These are phyloP conservation scores for Etia nguti DNA, from an alignment of 2,113 vertebrate genomes.

Conservation along the genomic window DNA sequence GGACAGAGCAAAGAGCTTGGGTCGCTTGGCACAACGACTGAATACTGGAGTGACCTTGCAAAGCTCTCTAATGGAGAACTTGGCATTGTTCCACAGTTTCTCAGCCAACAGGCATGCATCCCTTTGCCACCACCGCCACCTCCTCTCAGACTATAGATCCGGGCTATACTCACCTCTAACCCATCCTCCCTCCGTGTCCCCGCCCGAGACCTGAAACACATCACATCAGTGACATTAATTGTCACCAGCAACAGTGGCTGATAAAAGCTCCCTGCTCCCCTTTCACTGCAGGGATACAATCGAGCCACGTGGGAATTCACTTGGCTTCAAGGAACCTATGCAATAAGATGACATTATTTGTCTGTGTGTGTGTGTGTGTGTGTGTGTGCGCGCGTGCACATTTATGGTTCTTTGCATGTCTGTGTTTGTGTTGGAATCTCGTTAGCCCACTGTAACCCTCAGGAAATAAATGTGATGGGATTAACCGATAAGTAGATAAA, in stretches of 20 bases:
- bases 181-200: not conserved
- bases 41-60: conserved; percentile 68
- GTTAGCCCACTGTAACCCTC: conserved; percentile 20
- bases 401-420: not conserved
- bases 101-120: conserved; percentile 52
- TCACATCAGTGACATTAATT: conserved; percentile 68
- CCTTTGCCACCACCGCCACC: not conserved
- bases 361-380: not conserved
- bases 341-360: conserved; percentile 6
- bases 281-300: conserved; percentile 7
- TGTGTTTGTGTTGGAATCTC: conserved; percentile 17
- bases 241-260: conserved; percentile 47
- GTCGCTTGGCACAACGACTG: conserved; percentile 57
- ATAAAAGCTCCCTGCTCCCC: conserved; percentile 41
- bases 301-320: conserved; percentile 27
- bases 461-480: conserved; percentile 46
- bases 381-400: not conserved
- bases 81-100: conserved; percentile 71
- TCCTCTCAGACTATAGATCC: conserved; percentile 42
- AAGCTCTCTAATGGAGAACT: conserved; percentile 71
- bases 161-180: conserved; percentile 56
- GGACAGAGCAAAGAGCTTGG: conserved; percentile 45
- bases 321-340: not conserved
- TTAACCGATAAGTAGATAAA: conserved; percentile 53
- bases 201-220: conserved; percentile 36